A percentile compares a stretch with the other conserved stretches of the same genome.
phyloP scores from a whole-genome alignment of 1,140 invertebrate genomes.

The Zaprionus tsacasi region DNA sequence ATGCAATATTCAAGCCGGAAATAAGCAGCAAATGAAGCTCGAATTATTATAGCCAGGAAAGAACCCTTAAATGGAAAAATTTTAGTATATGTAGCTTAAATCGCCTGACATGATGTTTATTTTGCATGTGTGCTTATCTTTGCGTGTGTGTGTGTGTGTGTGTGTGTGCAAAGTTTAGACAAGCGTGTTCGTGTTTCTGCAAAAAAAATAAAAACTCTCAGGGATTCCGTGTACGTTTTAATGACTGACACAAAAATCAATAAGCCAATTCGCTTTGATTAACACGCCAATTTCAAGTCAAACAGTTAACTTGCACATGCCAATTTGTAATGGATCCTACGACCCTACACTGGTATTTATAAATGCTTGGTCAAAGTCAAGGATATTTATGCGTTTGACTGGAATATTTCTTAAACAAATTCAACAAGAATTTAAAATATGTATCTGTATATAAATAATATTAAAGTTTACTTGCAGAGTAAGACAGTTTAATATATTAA shows the following conservation, averaged over 20 bases:
- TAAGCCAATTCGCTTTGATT: constrained; percentile 60
- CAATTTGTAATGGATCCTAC: constrained; percentile 15
- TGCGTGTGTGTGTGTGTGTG: neutral
- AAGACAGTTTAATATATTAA: too few relatives aligned
- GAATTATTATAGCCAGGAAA: neutral
- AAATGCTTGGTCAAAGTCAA: constrained; percentile 13
- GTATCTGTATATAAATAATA: too few relatives aligned
- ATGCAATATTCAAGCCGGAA: constrained; percentile 33
- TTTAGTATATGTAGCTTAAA: constrained; percentile 36
- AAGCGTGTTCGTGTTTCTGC: constrained; percentile 62
- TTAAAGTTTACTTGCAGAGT: too few relatives aligned
- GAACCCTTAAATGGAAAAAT: constrained; percentile 55
- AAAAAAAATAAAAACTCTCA: constrained; percentile 7
- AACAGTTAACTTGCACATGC: constrained; percentile 13
- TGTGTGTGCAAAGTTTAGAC: constrained; percentile 41
- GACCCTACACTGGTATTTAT: neutral
- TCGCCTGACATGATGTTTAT: constrained; percentile 51
- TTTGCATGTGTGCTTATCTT: constrained; percentile 6
- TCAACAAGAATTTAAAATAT: too few relatives aligned
- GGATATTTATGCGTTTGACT: neutral
- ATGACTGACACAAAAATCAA: constrained; percentile 69
- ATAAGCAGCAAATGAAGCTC: constrained; percentile 38
- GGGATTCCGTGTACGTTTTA: constrained; percentile 63
- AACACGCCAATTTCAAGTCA: constrained; percentile 51
- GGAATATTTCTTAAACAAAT: neutral